phyloP scores from a whole-genome alignment of 2,888 invertebrate genomes.

The Agriopis marginaria region DNA sequence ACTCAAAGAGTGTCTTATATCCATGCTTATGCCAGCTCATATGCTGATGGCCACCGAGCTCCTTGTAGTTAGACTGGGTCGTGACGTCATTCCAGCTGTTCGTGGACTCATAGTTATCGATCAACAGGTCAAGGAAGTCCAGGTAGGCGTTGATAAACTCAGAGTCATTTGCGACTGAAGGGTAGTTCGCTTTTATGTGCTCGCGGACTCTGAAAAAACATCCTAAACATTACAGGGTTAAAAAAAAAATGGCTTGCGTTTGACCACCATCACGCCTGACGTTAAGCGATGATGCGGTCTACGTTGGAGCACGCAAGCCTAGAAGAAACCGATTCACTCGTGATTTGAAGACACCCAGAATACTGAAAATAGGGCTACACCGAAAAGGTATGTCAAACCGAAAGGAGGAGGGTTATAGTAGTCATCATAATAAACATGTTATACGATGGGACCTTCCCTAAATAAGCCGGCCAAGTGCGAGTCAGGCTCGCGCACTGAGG shows the following conservation, averaged over 20 bases:
- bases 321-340: too few relatives aligned
- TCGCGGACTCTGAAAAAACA: conserved; percentile 55
- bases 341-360: too few relatives aligned
- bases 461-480: too few relatives aligned
- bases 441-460: too few relatives aligned
- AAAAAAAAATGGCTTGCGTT: too few relatives aligned
- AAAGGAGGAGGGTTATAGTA: neutral
- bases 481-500: too few relatives aligned
- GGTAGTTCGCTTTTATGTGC: conserved; percentile 52
- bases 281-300: too few relatives aligned
- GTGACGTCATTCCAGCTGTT: conserved; percentile 66
- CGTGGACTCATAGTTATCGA: conserved; percentile 61
- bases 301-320: too few relatives aligned
- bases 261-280: too few relatives aligned
- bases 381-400: neutral
- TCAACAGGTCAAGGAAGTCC: conserved; percentile 55
- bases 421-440: too few relatives aligned
- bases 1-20: conserved; percentile 49
- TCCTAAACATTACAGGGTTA: neutral
- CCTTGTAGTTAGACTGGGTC: conserved; percentile 53
- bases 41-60: conserved; percentile 57
- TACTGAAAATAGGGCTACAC: too few relatives aligned
- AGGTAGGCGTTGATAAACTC: conserved; percentile 58
- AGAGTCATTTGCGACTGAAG: conserved; percentile 49
- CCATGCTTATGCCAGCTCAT: conserved; percentile 66